Conservation (phyloP, 2,888 invertebrate species). For the Octodonta nipae region DNA sequence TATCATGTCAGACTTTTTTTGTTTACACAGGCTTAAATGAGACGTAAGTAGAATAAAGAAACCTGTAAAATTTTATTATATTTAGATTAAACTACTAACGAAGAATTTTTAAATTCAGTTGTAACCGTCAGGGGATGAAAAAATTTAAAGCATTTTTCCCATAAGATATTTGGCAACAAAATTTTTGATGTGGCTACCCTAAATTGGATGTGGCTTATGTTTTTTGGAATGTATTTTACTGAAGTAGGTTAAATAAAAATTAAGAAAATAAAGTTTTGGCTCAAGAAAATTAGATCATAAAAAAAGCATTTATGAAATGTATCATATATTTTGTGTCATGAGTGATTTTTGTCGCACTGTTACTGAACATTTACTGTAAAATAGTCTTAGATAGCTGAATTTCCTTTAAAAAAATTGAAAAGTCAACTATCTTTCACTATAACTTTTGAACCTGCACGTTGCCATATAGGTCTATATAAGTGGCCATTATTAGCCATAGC, state of each 20-base stretch:
- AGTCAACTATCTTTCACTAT: no score
- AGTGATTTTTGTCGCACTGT: slow-evolving; percentile 27
- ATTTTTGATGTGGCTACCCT: slow-evolving; percentile 27
- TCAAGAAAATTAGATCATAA: slow-evolving; percentile 12
- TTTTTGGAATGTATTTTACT: slow-evolving; percentile 25
- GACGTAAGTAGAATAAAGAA: no score
- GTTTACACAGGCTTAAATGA: no score
- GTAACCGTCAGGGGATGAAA: no score
- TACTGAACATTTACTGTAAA: slow-evolving; percentile 13
- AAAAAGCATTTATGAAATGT: neutral
- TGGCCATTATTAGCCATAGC: slow-evolving; percentile 39
- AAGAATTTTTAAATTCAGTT: no score
- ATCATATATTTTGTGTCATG: slow-evolving; percentile 16
- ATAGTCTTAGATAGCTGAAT: slow-evolving; percentile 13
- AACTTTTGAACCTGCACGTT: slow-evolving; percentile 24
- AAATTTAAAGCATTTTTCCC: no score
- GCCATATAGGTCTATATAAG: slow-evolving; percentile 22
- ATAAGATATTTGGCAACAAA: no score
- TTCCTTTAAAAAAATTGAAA: no score
- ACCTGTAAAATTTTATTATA: no score
- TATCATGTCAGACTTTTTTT: no score
- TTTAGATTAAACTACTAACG: no score
- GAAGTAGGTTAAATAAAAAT: slow-evolving; percentile 16
- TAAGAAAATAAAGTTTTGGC: slow-evolving; percentile 19
- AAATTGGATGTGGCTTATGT: slow-evolving; percentile 27